Conservation (phyloP, 2,888 invertebrate genomes). For the Coecobrya sp. region DNA sequence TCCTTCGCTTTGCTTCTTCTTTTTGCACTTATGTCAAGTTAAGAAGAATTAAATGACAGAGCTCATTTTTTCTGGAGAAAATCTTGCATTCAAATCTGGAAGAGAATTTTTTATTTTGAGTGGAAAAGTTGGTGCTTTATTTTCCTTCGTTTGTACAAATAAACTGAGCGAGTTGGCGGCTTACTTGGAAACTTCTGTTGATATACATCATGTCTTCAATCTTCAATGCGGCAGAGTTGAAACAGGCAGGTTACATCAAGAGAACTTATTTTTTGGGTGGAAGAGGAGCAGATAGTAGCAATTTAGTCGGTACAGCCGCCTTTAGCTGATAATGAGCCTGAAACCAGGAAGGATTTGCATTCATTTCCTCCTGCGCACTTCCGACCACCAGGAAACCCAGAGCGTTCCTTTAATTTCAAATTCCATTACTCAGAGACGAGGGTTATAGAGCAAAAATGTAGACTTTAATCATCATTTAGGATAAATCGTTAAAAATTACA, state of each 20-base stretch:
- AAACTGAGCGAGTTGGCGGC: slow-evolving; percentile 46
- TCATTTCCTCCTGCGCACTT: slow-evolving; percentile 22
- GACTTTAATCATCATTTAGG: slow-evolving; percentile 37
- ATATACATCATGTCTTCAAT: slow-evolving; percentile 1
- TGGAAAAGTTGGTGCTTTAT: slow-evolving; percentile 8
- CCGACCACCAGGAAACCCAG: not conserved
- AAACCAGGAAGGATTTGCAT: slow-evolving; percentile 22
- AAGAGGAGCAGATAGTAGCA: not conserved
- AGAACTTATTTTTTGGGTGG: not conserved
- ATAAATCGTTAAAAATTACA: slow-evolving; percentile 65
- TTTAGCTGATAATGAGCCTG: slow-evolving; percentile 35
- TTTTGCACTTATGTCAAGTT: slow-evolving; percentile 8
- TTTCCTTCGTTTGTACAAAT: slow-evolving; percentile 62
- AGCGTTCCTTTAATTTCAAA: not conserved
- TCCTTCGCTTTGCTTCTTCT: not conserved
- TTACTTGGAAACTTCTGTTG: slow-evolving; percentile 6
- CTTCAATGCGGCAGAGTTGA: not conserved
- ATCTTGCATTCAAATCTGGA: slow-evolving; percentile 64
- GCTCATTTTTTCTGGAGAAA: slow-evolving; percentile 61
- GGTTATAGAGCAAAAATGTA: not conserved
- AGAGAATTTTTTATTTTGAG: slow-evolving; percentile 13
- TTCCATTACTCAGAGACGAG: not conserved
- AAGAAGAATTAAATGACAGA: slow-evolving; percentile 62
- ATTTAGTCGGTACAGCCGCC: not conserved
- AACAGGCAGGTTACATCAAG: too few species aligned